Evolutionary conservation across 2,113 vertebrate species (phyloP).

Genomic region (Euleptes europaea): DNA sequence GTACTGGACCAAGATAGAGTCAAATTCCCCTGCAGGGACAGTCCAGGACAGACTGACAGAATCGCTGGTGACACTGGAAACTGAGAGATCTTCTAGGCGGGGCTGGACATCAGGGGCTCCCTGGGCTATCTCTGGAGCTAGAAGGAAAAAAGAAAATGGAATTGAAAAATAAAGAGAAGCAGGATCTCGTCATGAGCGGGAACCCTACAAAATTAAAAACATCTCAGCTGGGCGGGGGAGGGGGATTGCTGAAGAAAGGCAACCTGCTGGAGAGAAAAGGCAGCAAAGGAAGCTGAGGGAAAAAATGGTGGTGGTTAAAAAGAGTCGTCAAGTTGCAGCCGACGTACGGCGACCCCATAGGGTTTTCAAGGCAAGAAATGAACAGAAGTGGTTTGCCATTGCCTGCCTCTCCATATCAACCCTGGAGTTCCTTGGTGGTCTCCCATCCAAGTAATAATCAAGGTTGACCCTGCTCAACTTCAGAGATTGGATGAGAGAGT

Average conservation of each 20-base stretch:
- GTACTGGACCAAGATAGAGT: slow-evolving; percentile 68
- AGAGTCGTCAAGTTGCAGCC: no score
- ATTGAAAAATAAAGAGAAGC: not conserved
- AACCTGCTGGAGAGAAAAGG: not conserved
- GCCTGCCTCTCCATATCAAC: no score
- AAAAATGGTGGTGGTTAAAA: no score
- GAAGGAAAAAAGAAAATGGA: not conserved
- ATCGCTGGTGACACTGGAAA: slow-evolving; percentile 35
- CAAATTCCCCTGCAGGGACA: slow-evolving; percentile 47
- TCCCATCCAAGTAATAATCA: no score
- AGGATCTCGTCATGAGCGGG: not conserved
- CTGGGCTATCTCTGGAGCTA: not conserved
- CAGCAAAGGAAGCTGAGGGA: not conserved
- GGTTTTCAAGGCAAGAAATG: no score
- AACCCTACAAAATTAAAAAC: not conserved
- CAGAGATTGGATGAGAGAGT: not conserved
- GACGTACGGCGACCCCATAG: no score
- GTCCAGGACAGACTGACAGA: slow-evolving; percentile 60
- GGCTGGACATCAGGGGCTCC: not conserved
- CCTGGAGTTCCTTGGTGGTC: no score
- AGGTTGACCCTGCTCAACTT: no score
- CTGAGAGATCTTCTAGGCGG: slow-evolving; percentile 39
- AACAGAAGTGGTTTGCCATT: no score
- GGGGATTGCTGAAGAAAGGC: not conserved
- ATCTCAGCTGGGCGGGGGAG: not conserved